Evolutionary conservation across 1,140 invertebrate species (phyloP), one percentile per base, ranked within the genome.

Genomic region (Capitella teleta): DNA sequence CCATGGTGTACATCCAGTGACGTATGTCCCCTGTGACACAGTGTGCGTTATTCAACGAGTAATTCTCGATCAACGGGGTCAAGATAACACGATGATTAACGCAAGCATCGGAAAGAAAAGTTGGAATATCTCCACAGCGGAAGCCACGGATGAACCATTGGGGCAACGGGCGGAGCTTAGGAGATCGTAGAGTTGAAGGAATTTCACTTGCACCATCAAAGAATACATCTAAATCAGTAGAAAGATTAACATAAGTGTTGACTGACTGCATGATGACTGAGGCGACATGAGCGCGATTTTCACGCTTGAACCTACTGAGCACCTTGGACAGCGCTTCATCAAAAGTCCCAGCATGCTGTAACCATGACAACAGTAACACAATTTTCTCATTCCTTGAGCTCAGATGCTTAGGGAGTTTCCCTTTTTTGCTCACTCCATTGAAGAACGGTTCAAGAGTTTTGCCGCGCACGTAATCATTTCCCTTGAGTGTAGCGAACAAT

Each of bases 381-480:
- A 91, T 85, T 60, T 21, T 19, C 44, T 54, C 49, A 32, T 43
- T 30, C 34, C 76, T 74, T 48, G 40, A n/a, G 38, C 42, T 14
- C 30, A 21, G 38, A 59, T 57, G 24, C 57, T 54, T 41, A 49
- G 59, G 21, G 34, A 48, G 24, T 53, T 43, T 42, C 73, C 68
- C 57, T 81, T 82, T 8, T 75, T 68, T 10, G 51, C 49, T 82
- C 26, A 89, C 65, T 47, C 78, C 69, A 8, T 68, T 66, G 66
- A 82, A 83, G 63, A 91, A 87, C 37, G 79, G 77, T 10, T 71
- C 70, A 59, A 91, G 88, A 0, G 77, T 72, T 8, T 66, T 74
- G 37, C 73, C 21, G 36, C 81, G 74, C n/a, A 88, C 79, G 68
- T 85, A 91, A 73, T 92, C 88, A 75, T 92, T 92, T 2, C 88